phyloP scores from a whole-genome alignment of 2,888 invertebrate species.

The Elmis aenea region DNA sequence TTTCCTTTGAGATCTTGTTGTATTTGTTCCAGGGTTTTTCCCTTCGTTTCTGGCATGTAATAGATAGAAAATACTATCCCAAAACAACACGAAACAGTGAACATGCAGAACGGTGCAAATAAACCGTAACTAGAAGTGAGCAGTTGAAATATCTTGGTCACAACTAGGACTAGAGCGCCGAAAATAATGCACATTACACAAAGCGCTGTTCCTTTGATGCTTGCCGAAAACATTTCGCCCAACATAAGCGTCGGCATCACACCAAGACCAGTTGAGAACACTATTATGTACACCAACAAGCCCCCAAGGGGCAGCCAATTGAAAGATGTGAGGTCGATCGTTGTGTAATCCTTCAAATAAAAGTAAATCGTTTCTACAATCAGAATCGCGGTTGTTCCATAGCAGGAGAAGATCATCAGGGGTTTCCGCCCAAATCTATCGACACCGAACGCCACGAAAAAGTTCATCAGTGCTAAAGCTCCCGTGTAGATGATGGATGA shows the following conservation, averaged over 20 bases:
- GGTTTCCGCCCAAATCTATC: slow-evolving; percentile 32
- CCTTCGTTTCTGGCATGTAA: slow-evolving; percentile 36
- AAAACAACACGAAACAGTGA: slow-evolving; percentile 26
- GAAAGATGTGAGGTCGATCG: slow-evolving; percentile 16
- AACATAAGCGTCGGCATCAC: slow-evolving; percentile 28
- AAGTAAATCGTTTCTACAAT: slow-evolving; percentile 31
- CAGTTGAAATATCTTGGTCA: slow-evolving; percentile 33
- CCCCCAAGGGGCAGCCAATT: slow-evolving; percentile 26
- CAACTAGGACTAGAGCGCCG: slow-evolving; percentile 25
- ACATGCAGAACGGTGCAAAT: slow-evolving; percentile 33
- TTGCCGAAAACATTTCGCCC: slow-evolving; percentile 31
- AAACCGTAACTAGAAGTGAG: slow-evolving; percentile 31
- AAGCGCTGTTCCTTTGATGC: slow-evolving; percentile 30
- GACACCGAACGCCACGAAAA: slow-evolving; percentile 26
- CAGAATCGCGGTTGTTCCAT: slow-evolving; percentile 27
- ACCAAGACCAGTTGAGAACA: slow-evolving; percentile 28
- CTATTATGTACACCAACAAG: slow-evolving; percentile 25
- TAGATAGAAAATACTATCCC: slow-evolving; percentile 32
- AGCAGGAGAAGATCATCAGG: slow-evolving; percentile 31
- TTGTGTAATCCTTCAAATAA: slow-evolving; percentile 24
- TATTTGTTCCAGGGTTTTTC: slow-evolving; percentile 32
- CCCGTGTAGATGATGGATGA: slow-evolving; percentile 34
- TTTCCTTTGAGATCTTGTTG: slow-evolving; percentile 28
- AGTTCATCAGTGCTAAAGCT: slow-evolving; percentile 17
- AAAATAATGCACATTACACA: slow-evolving; percentile 28